These are phyloP conservation scores for Actinostola sp. DNA, from an alignment of 92 coral and sea anemone species.

Conservation along the genomic window DNA sequence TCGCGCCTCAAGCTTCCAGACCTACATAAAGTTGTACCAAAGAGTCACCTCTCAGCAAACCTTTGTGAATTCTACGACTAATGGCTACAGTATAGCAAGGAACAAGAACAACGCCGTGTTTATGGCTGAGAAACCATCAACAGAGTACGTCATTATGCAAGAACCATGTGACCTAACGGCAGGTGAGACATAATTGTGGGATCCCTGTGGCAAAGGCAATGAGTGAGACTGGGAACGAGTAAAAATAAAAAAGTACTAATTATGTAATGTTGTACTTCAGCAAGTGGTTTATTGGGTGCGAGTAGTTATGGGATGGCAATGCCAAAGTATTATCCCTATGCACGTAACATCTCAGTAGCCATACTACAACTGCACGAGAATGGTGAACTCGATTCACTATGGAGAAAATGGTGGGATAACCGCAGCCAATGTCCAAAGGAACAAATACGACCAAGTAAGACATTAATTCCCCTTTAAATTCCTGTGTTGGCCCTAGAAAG, in stretches of 20 bases:
- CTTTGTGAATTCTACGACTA: conserved; percentile 53
- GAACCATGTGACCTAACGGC: conserved; percentile 76
- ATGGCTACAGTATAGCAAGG: conserved; percentile 59
- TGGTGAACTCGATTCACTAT: conserved; percentile 48
- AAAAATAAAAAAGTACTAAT: background rate
- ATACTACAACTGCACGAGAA: conserved; percentile 57
- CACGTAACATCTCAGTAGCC: conserved; percentile 65
- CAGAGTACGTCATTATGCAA: conserved; percentile 65
- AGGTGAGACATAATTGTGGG: conserved; percentile 14
- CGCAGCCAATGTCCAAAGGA: conserved; percentile 64
- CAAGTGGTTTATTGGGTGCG: conserved; percentile 58
- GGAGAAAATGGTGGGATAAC: conserved; percentile 76
- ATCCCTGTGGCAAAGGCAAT: background rate
- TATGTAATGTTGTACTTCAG: conserved; percentile 3
- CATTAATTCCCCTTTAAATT: background rate
- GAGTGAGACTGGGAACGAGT: background rate
- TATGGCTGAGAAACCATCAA: conserved; percentile 73
- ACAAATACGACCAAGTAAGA: conserved; percentile 33
- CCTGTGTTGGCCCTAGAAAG: no score
- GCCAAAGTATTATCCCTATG: conserved; percentile 62
- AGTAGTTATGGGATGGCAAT: conserved; percentile 65
- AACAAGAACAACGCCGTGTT: conserved; percentile 58
- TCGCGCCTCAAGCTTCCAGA: conserved; percentile 53
- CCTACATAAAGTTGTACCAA: conserved; percentile 67
- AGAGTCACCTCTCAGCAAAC: conserved; percentile 54